Base-by-base conservation (phyloP, 2,113 vertebrate genomes). In the Egretta garzetta region DNA sequence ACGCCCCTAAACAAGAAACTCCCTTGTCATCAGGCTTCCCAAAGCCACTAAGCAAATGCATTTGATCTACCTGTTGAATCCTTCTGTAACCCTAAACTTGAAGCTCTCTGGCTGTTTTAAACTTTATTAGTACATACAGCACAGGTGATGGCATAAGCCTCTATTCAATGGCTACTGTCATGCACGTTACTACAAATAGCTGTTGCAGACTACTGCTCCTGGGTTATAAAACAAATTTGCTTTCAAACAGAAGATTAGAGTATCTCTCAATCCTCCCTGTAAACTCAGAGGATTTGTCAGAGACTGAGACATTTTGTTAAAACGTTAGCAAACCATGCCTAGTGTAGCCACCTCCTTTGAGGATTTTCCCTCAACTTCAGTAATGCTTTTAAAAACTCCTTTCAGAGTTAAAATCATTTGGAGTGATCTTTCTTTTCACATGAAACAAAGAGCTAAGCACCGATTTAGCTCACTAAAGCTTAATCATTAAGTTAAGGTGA, bases 401-500 rank as follows among this genome's bases (percentile, higher is more conserved):
- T 94, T 80, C 3, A 4, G 56, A 91, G 32, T 62, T 82, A 92
- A 82, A 90, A 86, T n/a, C 1, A 10, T 80, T 91, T 75, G 30
- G 70, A 62, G 53, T n/a, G 47, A 76, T 95, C 87, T 82, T 91
- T 87, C 84, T 67, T 95, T 82, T 70, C 74, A 85, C 81, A 58
- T 20, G 70, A 90, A 95, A 90, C 66, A 53, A 85, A 93, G 66
- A 90, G 35, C 80, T 87, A 82, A 90, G 74, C 32, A 93, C 77
- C 2, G 1, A 93, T 92, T 92, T 76, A 94, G 79, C 77, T 85
- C 70, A n/a, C 87, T 82, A 82, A 94, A 89, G 60, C 56, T 58
- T 92, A 96, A 95, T 88, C 62, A 72, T 90, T 87, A 87, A 67
- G 35, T 76, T 93, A 88, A 93, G 73, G 77, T 82, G 58, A 90